These are phyloP conservation scores for Platysternon megacephalum DNA, from an alignment of 2,113 vertebrate genomes.

Conservation along the genomic window DNA sequence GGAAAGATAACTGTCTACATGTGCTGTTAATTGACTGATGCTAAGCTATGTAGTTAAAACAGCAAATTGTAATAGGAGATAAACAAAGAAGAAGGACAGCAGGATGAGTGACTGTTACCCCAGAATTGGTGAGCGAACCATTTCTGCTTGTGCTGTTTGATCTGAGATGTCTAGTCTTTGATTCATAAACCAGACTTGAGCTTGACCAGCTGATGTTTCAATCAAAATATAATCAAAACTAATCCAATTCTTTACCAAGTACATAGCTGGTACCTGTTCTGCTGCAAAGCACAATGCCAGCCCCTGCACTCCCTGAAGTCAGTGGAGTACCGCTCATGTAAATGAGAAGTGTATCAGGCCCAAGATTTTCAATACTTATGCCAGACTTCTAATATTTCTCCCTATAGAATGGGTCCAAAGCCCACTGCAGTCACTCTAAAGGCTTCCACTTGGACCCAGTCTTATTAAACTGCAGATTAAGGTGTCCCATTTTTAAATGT, in stretches of 20 bases:
- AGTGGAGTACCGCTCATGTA: accelerated
- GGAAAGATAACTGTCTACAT: neutral
- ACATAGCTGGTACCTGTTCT: neutral
- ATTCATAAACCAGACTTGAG: neutral
- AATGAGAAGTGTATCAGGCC: neutral
- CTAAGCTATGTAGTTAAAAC: neutral
- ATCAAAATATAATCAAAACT: neutral
- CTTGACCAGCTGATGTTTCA: neutral
- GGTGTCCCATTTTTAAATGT: neutral
- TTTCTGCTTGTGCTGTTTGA: neutral
- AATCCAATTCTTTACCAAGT: neutral
- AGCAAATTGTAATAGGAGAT: neutral
- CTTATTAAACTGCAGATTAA: neutral
- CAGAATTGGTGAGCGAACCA: neutral
- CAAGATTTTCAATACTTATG: neutral
- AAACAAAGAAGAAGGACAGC: neutral
- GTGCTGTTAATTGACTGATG: neutral
- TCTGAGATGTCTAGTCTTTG: neutral
- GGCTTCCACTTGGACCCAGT: neutral
- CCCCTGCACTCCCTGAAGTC: neutral
- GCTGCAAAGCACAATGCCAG: neutral
- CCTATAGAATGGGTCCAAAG: neutral
- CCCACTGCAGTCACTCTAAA: accelerated
- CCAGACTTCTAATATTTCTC: neutral
- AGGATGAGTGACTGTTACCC: neutral